Evolutionary conservation across 2,797 vertebrate genomes (phyloP), one percentile per base, ranked within the genome.

Genomic region (Tamandua tetradactyla): DNA sequence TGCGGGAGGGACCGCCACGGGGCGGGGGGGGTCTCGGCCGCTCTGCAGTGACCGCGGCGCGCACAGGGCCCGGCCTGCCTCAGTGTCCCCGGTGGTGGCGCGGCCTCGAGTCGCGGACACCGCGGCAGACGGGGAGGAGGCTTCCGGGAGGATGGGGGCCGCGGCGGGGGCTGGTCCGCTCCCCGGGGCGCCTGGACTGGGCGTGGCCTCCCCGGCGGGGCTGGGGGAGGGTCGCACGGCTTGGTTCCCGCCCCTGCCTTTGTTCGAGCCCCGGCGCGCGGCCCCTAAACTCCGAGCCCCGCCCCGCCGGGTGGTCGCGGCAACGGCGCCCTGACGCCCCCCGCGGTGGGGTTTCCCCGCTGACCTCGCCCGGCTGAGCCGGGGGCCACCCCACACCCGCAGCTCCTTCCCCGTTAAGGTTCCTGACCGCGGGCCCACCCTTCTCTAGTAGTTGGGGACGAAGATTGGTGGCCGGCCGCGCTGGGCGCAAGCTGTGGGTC

Each of bases 191-290:
- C 7, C 44, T 0, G 10, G 20, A 20, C 76, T 17, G 20, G 75
- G 35, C 35, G 76, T 40, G 85, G 27, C 89, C 87, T 79, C 82
- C 49, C 84, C 25, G 2, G 11, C 2, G 9, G n/a, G 5, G 27
- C 17, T 18, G 23, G 13, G 69, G 47, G 93, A 55, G 52, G 82
- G 13, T 75, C 4, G 13, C 3, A 4, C 59, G 75, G 35, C 86
- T 95, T 83, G 83, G 96, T 96, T 76, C 91, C 75, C 11, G 79
- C 64, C 76, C 69, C 23, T 12, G 93, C 79, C 95, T 96, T 97
- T 97, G 97, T 97, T 96, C 71, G 69, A 35, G 30, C 17, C 44
- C 17, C 0, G 30, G 44, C 62, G 30, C 40, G 52, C 87, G 15
- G 74, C 66, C 92, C 84, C 66, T 85, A 32, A 80, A 85, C 35